Evolutionary conservation across 2,888 invertebrate genomes (phyloP), one percentile per base, ranked within the genome.

Genomic region (Heliconius sara): DNA sequence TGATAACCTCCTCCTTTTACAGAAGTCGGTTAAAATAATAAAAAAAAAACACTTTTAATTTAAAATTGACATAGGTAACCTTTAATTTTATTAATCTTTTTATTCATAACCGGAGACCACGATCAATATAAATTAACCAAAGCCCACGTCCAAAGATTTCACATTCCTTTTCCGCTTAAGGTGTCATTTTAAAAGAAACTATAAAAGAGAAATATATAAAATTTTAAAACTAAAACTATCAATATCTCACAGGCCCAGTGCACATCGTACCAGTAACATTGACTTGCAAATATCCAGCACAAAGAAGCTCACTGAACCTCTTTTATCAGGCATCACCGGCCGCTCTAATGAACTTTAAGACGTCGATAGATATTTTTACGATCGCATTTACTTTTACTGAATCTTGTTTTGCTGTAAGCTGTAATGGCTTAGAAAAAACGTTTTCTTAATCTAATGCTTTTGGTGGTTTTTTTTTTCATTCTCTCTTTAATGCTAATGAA

Each of bases 341-440:
- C 84, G 78, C 84, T 85, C 88, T 90, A 90, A 90, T 91, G 89
- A 90, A 87, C 88, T 87, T 87, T 86, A 89, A 89, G 83, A 86
- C 84, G 81, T 84, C 86, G 87, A 87, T 89, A 88, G 86, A 87
- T 87, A 83, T 85, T 91, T 91, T 91, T 89, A 91, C 86, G 85
- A 83, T 83, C 81, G 83, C 85, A 85, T 86, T 84, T 82, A 79
- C 79, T 85, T 84, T 84, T 80, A 83, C 77, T 83, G 73, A 76
- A 79, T 79, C 82, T 83, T 84, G 83, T 85, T 84, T 83, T 73
- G 80, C 16, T 39, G 47, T 52, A 83, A 79, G 80, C 84, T 85
- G 34, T 76, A 76, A 79, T 73, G 67, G 52, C 22, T 52, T 52
- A 39, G 30, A 75, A 76, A 13, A n/a, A 78, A 72, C 57, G 25